Evolutionary conservation across 2,888 invertebrate genomes (phyloP), one percentile per base, ranked within the genome.

Genomic region (Poecilus cupreus): DNA sequence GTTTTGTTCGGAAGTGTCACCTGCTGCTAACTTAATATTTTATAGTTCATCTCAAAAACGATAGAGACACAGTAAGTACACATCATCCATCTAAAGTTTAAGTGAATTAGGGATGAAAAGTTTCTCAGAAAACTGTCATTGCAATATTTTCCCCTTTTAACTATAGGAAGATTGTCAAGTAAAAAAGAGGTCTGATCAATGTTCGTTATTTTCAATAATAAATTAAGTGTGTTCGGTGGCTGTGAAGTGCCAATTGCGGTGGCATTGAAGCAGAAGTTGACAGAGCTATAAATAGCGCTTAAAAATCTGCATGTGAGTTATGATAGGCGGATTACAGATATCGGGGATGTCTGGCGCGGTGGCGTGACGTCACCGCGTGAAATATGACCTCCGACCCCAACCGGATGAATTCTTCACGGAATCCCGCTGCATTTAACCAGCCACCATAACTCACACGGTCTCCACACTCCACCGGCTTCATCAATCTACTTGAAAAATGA

Each of bases 251-350:
- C 46, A 6, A 20, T 43, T 46, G 72, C n/a, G 22, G 46, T 43
- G 18, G 37, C 22, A 46, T 11, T 46, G 43, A 72, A 46, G 13
- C 24, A 22, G 13, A n/a, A 22, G 46, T 24, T 72, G 43, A 46
- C 72, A 46, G 46, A 54, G 24, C 24, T 3, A 72, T 72, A 72
- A 72, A 72, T 43, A 72, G 43, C 24, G 46, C 24, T 72, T 43
- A 72, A 72, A 54, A 72, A 72, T 72, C 72, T 72, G 72, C 72
- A 72, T 46, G 32, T 46, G 72, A 72, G 32, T 46, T 72, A 22
- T 72, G 72, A 46, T 24, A 20, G 13, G 24, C 20, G 72, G 13
- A 72, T 72, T 72, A 72, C 72, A 68, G 72, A 46, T 72, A 72
- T 72, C 72, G 43, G 20, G 39, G 68, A 8, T 37, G 11, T 64